These are phyloP conservation scores for Carcharodon carcharias DNA, from an alignment of 2,797 vertebrate species.

Conservation along the genomic window DNA sequence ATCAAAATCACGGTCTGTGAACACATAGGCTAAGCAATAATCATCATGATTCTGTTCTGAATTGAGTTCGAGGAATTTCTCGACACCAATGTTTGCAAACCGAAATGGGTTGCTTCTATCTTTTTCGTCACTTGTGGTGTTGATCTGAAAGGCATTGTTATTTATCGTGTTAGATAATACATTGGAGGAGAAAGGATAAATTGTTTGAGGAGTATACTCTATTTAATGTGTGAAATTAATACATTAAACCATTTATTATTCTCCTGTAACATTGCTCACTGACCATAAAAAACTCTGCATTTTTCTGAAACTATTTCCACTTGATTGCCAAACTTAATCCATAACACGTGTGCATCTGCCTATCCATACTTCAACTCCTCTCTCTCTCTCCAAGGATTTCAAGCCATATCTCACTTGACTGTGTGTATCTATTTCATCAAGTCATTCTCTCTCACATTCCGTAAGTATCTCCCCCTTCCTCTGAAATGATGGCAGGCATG, in stretches of 20 bases:
- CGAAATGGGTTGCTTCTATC: constrained; percentile 89
- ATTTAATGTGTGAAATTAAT: constrained; percentile 38
- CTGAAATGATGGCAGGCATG: background rate
- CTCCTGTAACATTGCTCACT: background rate
- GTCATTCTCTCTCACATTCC: background rate
- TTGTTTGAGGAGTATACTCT: background rate
- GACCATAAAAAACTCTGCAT: background rate
- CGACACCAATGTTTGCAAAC: constrained; percentile 93
- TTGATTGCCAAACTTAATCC: background rate
- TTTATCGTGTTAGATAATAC: background rate
- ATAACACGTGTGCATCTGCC: background rate
- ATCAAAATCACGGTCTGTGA: constrained; percentile 95
- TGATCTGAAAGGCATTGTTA: constrained; percentile 67
- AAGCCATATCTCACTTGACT: background rate
- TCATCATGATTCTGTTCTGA: constrained; percentile 97
- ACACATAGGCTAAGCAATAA: constrained; percentile 95
- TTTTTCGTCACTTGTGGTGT: constrained; percentile 79
- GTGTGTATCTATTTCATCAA: background rate
- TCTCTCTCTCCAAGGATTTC: background rate
- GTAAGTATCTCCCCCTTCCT: background rate
- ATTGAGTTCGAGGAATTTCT: constrained; percentile 95
- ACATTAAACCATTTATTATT: background rate
- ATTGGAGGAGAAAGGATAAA: background rate
- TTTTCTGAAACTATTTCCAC: background rate
- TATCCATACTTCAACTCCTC: background rate